These are phyloP conservation scores for Poeciliopsis retropinna DNA, from an alignment of 2,113 vertebrate species.

Conservation along the genomic window DNA sequence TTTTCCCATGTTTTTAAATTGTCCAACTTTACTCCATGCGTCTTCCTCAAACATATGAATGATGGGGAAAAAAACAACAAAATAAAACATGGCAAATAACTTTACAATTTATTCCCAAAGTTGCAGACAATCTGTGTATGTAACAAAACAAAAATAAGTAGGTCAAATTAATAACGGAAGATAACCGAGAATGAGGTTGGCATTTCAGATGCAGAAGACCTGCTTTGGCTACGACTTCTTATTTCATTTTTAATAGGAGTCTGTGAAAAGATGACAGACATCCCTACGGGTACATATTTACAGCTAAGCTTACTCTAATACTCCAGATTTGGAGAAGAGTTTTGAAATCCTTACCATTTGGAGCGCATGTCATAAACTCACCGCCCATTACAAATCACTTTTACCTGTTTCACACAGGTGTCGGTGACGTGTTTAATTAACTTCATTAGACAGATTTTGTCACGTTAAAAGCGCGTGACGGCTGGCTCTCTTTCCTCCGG, in stretches of 20 bases:
- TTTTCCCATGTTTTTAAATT: too few species aligned
- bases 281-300: not conserved
- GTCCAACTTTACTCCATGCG: too few species aligned
- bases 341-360: not conserved
- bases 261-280: too few species aligned
- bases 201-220: not conserved
- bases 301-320: not conserved
- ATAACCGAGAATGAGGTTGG: not conserved
- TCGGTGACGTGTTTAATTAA: not conserved
- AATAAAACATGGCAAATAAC: too few species aligned
- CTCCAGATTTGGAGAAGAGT: not conserved
- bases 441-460: not conserved
- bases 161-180: not conserved
- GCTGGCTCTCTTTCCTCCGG: not conserved
- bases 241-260: not conserved
- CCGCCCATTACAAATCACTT: not conserved
- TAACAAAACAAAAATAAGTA: not conserved
- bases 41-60: too few species aligned
- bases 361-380: not conserved
- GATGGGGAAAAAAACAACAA: too few species aligned
- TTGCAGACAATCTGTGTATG: too few species aligned
- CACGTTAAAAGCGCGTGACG: not conserved
- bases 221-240: not conserved
- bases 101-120: too few species aligned
- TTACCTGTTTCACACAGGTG: conserved; percentile 12